Conservation (phyloP, 2,888 invertebrate species). For the Acleris sparsana region DNA sequence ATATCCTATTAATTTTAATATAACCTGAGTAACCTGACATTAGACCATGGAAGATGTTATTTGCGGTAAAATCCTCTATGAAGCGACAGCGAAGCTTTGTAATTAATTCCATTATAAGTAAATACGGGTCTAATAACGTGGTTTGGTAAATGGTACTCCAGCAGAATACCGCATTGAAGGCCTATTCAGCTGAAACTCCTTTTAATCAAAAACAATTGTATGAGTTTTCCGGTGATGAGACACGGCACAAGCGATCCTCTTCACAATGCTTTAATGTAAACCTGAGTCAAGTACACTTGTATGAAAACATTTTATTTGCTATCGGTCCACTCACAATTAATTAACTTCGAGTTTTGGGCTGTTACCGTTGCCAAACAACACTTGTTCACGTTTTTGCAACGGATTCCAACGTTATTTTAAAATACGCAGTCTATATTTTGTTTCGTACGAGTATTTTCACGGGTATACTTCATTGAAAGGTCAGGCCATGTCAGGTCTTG, state of each 20-base stretch:
- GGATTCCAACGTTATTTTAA: too few relatives aligned
- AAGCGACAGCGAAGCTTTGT: conserved; percentile 13
- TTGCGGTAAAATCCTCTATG: conserved; percentile 15
- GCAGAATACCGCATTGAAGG: neutral
- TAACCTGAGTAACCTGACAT: conserved; percentile 5
- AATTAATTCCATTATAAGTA: conserved; percentile 25
- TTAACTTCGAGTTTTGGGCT: conserved; percentile 7
- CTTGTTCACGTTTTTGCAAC: neutral
- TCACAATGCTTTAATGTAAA: neutral
- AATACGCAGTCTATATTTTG: too few relatives aligned
- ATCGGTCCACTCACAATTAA: conserved; percentile 19
- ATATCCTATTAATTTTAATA: neutral
- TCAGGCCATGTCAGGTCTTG: too few relatives aligned
- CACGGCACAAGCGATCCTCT: conserved; percentile 1
- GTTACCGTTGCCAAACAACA: conserved; percentile 2
- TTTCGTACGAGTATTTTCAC: too few relatives aligned
- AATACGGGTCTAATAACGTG: conserved; percentile 18
- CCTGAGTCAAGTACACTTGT: neutral
- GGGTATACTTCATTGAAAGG: too few relatives aligned
- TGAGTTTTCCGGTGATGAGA: neutral
- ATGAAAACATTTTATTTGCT: conserved; percentile 11
- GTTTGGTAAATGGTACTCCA: neutral
- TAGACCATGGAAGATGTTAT: conserved; percentile 13
- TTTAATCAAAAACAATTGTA: neutral
- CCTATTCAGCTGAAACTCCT: neutral